Conservation (phyloP, 2,797 vertebrate genomes). For the Heliangelus exortis region DNA sequence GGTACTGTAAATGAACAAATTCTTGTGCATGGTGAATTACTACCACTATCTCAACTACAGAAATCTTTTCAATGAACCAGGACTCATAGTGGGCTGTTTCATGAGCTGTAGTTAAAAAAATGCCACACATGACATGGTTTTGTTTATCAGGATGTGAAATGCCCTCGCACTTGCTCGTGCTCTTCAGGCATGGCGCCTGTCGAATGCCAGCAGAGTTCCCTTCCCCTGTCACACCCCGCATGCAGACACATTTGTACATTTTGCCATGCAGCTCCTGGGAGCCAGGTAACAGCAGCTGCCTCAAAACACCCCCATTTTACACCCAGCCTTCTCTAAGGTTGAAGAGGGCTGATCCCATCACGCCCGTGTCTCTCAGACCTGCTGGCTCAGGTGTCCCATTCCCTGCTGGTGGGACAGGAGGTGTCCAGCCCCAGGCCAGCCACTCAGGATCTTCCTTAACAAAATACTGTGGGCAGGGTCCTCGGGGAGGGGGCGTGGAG, state of each 20-base stretch:
- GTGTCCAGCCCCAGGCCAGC: background rate
- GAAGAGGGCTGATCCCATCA: background rate
- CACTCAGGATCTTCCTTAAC: background rate
- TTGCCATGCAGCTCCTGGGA: background rate
- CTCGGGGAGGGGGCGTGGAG: background rate
- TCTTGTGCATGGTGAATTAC: background rate
- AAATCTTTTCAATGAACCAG: background rate
- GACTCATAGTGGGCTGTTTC: background rate
- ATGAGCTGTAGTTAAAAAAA: background rate
- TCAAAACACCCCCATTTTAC: background rate
- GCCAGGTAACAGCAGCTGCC: background rate
- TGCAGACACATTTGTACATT: fast-evolving
- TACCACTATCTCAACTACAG: background rate
- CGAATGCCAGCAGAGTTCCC: background rate
- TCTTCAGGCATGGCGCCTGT: background rate
- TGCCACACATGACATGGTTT: background rate
- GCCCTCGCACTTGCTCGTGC: fast-evolving
- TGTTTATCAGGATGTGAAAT: background rate
- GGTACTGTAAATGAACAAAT: background rate
- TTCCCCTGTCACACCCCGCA: fast-evolving
- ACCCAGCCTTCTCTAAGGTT: background rate
- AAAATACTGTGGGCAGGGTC: background rate
- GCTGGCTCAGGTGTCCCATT: background rate
- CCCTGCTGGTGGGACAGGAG: background rate
- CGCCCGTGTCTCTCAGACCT: background rate